These are phyloP conservation scores for Diploscapter pachys DNA, from an alignment of 1,140 invertebrate species.

Conservation along the genomic window DNA sequence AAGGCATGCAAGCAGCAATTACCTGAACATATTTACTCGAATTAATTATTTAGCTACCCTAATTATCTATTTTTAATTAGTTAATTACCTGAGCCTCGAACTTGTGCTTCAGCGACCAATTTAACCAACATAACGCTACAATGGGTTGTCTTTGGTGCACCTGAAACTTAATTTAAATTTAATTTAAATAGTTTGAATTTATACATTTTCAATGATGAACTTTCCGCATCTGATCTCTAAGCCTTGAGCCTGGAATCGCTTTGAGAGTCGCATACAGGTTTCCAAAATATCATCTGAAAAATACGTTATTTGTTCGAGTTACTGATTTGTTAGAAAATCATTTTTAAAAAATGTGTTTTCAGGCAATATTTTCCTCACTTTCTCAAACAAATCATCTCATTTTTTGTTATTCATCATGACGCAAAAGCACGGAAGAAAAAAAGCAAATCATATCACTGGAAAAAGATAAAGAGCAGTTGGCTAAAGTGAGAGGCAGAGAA, in stretches of 20 bases:
- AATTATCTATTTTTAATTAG: conserved; percentile 5
- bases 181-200: conserved; percentile 15
- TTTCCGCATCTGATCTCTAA: conserved; percentile 49
- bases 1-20: conserved; percentile 52
- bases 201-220: conserved; percentile 52
- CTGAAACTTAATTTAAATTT: conserved; percentile 34
- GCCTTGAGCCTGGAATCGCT: conserved; percentile 51
- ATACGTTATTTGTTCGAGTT: too few relatives aligned
- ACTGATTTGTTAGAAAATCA: too few relatives aligned
- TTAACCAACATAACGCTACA: conserved; percentile 57
- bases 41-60: not conserved
- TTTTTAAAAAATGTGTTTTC: too few relatives aligned
- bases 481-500: too few relatives aligned
- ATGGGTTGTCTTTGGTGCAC: conserved; percentile 46
- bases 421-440: too few relatives aligned
- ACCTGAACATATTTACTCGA: not conserved
- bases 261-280: conserved; percentile 57
- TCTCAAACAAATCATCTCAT: too few relatives aligned
- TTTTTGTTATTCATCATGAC: too few relatives aligned
- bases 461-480: too few relatives aligned
- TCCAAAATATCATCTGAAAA: conserved; percentile 53
- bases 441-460: too few relatives aligned
- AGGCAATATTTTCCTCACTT: too few relatives aligned
- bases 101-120: conserved; percentile 56
- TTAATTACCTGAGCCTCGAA: conserved; percentile 46